Percentiles rank a stretch among this genome's conserved stretches.
These are phyloP conservation scores for Corythaixoides concolor DNA, from an alignment of 2,113 vertebrate species.

Conservation along the genomic window DNA sequence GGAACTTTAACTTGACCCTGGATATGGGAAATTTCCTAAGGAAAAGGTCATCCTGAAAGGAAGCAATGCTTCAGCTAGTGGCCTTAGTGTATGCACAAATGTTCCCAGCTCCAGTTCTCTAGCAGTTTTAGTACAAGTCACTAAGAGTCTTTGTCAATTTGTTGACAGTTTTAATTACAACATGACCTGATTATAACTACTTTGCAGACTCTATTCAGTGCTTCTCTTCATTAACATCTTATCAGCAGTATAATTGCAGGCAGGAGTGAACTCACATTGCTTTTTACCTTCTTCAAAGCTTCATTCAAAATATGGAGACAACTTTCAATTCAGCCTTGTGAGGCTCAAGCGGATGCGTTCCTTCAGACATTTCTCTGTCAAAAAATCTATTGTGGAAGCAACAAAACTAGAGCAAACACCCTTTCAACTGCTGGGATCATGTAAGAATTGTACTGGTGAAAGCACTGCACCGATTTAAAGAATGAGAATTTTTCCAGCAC, in stretches of 20 bases:
- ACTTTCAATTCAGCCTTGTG: background rate
- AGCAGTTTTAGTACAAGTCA: background rate
- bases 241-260: conserved; percentile 47
- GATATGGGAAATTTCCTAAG: background rate
- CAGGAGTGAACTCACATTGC: background rate
- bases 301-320: background rate
- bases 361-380: background rate
- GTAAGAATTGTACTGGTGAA: background rate
- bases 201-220: background rate
- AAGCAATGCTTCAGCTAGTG: background rate
- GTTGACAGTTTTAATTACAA: conserved; percentile 64
- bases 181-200: conserved; percentile 33
- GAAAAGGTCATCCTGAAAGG: background rate
- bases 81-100: background rate
- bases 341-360: background rate
- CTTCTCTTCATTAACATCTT: conserved; percentile 61
- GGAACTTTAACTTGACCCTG: background rate
- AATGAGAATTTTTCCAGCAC: background rate
- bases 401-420: background rate
- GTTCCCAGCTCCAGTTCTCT: background rate
- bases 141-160: conserved; percentile 32
- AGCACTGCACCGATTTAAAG: background rate
- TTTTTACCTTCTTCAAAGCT: background rate
- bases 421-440: background rate
- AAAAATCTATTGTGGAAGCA: background rate